These are phyloP conservation scores for Notiomystis cincta DNA, from an alignment of 2,113 vertebrate species.

Conservation along the genomic window DNA sequence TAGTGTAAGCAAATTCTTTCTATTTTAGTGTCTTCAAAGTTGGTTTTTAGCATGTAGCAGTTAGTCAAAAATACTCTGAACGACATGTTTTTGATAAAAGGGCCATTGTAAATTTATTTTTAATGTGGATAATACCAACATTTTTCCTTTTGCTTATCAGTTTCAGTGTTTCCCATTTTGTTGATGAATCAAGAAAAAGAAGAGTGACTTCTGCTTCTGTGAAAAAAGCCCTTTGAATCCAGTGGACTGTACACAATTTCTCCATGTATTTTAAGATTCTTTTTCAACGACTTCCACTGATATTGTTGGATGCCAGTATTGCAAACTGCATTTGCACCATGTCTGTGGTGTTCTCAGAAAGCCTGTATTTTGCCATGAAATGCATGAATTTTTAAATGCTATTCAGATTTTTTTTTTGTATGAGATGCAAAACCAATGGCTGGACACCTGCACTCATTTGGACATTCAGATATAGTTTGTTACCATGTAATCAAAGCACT, in stretches of 20 bases:
- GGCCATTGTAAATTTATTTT: accelerated
- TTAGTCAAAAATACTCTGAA: not conserved
- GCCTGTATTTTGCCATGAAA: not conserved
- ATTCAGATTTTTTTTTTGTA: not conserved
- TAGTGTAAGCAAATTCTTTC: not conserved
- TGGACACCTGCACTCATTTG: not conserved
- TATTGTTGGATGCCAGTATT: not conserved
- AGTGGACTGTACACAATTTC: not conserved
- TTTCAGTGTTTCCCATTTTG: not conserved
- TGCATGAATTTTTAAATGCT: not conserved
- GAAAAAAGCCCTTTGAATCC: not conserved
- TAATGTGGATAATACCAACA: not conserved
- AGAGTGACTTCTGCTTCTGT: not conserved
- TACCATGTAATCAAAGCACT: not conserved
- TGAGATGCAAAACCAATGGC: not conserved
- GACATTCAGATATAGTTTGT: not conserved
- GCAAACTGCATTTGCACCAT: not conserved
- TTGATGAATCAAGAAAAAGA: not conserved
- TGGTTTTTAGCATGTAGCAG: not conserved
- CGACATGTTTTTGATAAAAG: not conserved
- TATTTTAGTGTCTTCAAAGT: not conserved
- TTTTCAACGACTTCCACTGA: not conserved
- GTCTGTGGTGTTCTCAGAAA: not conserved
- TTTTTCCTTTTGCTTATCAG: not conserved
- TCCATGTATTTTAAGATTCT: not conserved